A percentile compares a stretch with the other conserved stretches of the same genome.
Conservation (phyloP, 2,797 vertebrate genomes). For the Phalloptychus januarius region DNA sequence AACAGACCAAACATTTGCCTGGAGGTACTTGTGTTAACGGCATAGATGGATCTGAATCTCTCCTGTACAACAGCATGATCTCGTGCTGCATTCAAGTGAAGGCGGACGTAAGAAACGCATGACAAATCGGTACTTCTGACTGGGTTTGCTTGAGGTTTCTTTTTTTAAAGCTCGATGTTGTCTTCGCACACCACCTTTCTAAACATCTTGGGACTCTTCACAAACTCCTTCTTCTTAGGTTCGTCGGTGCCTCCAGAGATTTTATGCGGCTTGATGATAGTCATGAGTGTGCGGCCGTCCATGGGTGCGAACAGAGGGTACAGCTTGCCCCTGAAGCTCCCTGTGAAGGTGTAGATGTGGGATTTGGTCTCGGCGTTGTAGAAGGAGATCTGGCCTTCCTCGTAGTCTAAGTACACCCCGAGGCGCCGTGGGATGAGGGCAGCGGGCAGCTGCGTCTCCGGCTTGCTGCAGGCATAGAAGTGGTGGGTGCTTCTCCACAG, state of each 20-base stretch:
- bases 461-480: slow-evolving; percentile 77
- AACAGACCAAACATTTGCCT: not conserved
- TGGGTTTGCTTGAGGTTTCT: not conserved
- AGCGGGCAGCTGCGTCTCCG: slow-evolving; percentile 66
- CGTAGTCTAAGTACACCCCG: slow-evolving; percentile 81
- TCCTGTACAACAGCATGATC: not conserved
- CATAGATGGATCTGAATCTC: not conserved
- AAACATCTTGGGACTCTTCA: not conserved
- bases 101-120: not conserved
- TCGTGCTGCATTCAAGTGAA: not conserved
- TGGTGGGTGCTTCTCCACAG: slow-evolving; percentile 77
- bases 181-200: not conserved
- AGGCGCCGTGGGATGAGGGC: slow-evolving; percentile 64
- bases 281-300: slow-evolving; percentile 77
- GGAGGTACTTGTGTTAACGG: not conserved
- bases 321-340: slow-evolving; percentile 74
- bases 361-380: slow-evolving; percentile 78
- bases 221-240: not conserved
- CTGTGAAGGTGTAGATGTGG: slow-evolving; percentile 82
- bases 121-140: not conserved
- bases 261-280: slow-evolving; percentile 44
- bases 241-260: not conserved
- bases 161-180: not conserved
- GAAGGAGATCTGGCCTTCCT: slow-evolving; percentile 84
- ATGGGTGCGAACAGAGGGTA: slow-evolving; percentile 80